Conservation (phyloP, 2,797 vertebrate genomes). For the Sparus aurata region DNA sequence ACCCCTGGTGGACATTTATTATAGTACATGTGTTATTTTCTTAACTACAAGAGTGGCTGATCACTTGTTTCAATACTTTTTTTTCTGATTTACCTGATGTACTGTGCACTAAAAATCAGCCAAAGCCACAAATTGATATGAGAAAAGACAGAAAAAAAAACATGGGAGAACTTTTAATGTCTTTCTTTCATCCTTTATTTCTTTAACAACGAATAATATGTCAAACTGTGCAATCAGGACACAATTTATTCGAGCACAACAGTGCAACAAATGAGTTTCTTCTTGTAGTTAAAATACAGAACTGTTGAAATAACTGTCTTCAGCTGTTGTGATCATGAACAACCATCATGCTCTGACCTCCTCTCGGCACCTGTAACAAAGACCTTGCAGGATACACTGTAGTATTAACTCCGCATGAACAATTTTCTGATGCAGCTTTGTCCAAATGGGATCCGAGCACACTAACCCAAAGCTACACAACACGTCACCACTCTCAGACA, state of each 20-base stretch:
- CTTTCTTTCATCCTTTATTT: slow-evolving; percentile 18
- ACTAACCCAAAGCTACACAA: background rate
- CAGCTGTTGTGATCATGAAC: slow-evolving; percentile 2
- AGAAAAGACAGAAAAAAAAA: background rate
- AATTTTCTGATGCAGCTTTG: background rate
- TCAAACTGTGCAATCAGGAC: slow-evolving; percentile 1
- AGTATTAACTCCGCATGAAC: too few species aligned
- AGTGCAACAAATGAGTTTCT: background rate
- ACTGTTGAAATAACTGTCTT: background rate
- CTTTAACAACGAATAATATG: background rate
- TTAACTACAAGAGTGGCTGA: too few species aligned
- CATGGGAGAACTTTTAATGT: background rate
- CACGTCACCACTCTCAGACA: background rate
- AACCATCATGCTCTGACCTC: background rate
- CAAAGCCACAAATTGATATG: too few species aligned
- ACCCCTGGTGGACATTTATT: slow-evolving; percentile 4
- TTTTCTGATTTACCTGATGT: background rate
- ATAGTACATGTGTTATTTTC: background rate
- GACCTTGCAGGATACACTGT: slow-evolving; percentile 17
- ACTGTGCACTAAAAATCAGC: too few species aligned
- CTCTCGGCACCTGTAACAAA: slow-evolving; percentile 15
- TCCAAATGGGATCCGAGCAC: background rate
- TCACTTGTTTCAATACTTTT: background rate
- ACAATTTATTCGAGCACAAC: background rate
- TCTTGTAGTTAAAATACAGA: slow-evolving; percentile 12